A percentile compares a stretch with the other conserved stretches of the same genome.
These are phyloP conservation scores for Pterostichus niger DNA, from an alignment of 2,888 invertebrate species.

Conservation along the genomic window DNA sequence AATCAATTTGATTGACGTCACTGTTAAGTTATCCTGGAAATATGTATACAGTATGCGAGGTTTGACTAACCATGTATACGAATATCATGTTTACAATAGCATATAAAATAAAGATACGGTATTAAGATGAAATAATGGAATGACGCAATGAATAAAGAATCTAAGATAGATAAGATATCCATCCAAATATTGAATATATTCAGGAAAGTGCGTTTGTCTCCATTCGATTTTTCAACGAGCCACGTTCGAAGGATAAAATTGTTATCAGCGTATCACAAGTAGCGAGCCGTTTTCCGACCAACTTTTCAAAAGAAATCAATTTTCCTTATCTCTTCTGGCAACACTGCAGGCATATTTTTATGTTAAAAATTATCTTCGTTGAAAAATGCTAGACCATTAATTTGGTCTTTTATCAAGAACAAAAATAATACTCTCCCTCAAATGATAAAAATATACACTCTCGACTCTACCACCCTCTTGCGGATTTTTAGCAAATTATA, in stretches of 20 bases:
- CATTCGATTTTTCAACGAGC: slow-evolving; percentile 59
- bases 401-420: slow-evolving; percentile 63
- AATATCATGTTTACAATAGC: not conserved
- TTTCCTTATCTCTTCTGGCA: slow-evolving; percentile 61
- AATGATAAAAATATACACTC: slow-evolving; percentile 59
- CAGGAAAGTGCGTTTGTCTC: slow-evolving; percentile 51
- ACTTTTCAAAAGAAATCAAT: slow-evolving; percentile 67
- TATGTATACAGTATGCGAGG: too few species aligned
- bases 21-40: not conserved
- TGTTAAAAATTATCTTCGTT: slow-evolving; percentile 65
- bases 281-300: slow-evolving; percentile 57
- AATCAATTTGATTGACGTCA: not conserved
- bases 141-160: slow-evolving; percentile 22
- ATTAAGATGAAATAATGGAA: not conserved
- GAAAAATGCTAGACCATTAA: slow-evolving; percentile 66
- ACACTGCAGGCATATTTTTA: slow-evolving; percentile 66
- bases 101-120: slow-evolving; percentile 1
- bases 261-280: slow-evolving; percentile 54
- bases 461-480: slow-evolving; percentile 29
- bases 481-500: slow-evolving; percentile 12
- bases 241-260: slow-evolving; percentile 56
- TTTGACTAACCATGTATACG: too few species aligned
- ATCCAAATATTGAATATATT: slow-evolving; percentile 50
- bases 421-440: slow-evolving; percentile 61
- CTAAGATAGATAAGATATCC: slow-evolving; percentile 20